phyloP scores from a whole-genome alignment of 2,113 vertebrate genomes.

The Oxyruncus cristatus region DNA sequence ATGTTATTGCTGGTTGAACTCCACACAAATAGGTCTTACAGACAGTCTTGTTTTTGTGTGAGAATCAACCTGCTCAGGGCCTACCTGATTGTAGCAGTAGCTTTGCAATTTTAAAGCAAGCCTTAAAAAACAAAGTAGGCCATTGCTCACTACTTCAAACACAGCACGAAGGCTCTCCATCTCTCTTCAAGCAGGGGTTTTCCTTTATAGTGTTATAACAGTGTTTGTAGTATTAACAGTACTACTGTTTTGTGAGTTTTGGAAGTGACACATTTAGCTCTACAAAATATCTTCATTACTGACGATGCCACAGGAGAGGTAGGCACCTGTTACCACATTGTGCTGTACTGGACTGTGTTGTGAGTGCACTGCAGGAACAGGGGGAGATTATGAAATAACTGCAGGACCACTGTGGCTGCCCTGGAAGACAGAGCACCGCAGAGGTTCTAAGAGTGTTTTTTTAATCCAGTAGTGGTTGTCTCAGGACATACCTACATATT shows the following conservation, averaged over 20 bases:
- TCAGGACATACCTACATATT: constrained; percentile 51
- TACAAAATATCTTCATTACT: not conserved
- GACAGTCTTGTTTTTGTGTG: not conserved
- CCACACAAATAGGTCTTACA: not conserved
- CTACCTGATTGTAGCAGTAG: not conserved
- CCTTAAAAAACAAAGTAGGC: not conserved
- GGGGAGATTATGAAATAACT: not conserved
- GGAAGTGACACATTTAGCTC: not conserved
- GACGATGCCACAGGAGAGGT: not conserved
- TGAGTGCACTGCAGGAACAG: not conserved
- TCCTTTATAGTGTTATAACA: not conserved
- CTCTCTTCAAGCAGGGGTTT: not conserved
- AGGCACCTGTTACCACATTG: not conserved
- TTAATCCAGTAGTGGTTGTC: constrained; percentile 25
- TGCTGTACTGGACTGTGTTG: not conserved
- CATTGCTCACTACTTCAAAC: not conserved
- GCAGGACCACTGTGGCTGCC: not conserved
- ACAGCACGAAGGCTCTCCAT: not conserved
- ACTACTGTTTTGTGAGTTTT: not conserved
- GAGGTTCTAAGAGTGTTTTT: constrained; percentile 8
- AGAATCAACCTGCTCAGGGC: not conserved
- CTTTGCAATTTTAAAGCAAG: not conserved
- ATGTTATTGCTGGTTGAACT: not conserved
- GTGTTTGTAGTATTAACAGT: not conserved
- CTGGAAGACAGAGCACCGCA: not conserved